Base-by-base conservation (phyloP, 64 coral and sea anemone species). In the Actinia tenebrosa region DNA sequence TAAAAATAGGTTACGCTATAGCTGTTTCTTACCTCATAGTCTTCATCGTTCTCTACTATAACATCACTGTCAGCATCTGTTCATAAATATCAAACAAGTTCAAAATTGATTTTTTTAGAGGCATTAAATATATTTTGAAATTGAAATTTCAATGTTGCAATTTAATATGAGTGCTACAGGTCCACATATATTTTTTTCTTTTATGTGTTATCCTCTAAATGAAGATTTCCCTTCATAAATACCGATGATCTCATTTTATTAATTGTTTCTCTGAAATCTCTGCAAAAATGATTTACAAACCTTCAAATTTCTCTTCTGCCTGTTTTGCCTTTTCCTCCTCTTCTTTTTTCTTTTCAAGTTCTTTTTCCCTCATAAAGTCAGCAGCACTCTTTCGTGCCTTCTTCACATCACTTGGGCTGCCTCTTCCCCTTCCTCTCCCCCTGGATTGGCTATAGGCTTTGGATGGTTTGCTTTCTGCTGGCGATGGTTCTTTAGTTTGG, bases 361-460 rank as follows among this genome's bases (percentile, higher is more conserved):
- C 94, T 69, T 91, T 83, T 55, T 97, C 94, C 16, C 94, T 87
- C 11, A 88, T 83, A 60, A 97, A 97, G 85, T 97, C 94, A 53
- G 91, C 94, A 52, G 94, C 94, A 90, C 89, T 93, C 53, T 97
- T 97, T 10, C 94, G 69, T 18, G 94, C 75, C n/a, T 93, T 89
- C 58, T 97, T 92, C 3, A 97, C 58, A n/a, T 97, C 91, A 77
- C 71, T 87, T 16, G 46, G 44, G 16, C 30, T 59, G 19, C 80
- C 88, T 88, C 91, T 84, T 10, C 94, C 94, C 53, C 94, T 89
- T 5, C 94, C 94, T 84, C 94, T 97, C 1, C 91, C 91, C 26
- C 94, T 75, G 7, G 69, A 75, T 15, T 75, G 69, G 11, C 69
- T 75, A 75, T 75, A 75, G 10, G 69, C 69, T 27, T 3, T n/a